Evolutionary conservation across 2,888 invertebrate genomes (phyloP).

Genomic region (Mythimna lalbum): DNA sequence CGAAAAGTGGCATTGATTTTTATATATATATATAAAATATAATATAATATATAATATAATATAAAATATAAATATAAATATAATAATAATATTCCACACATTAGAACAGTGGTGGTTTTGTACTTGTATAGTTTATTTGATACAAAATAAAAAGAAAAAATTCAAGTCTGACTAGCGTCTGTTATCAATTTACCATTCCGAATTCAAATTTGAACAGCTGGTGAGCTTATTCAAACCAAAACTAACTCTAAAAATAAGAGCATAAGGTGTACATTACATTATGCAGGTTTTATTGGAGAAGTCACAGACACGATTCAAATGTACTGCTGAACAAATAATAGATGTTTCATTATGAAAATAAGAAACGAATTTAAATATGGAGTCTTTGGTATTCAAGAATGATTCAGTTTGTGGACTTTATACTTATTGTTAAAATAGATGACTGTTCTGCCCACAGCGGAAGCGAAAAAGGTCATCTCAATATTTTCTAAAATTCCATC

Average conservation of each 20-base stretch:
- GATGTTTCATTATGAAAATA: constrained; percentile 33
- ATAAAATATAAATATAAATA: no score
- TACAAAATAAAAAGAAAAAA: constrained; percentile 27
- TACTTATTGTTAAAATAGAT: background rate
- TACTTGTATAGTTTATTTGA: no score
- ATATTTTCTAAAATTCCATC: no score
- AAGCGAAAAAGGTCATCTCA: no score
- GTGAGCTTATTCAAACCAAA: constrained; percentile 17
- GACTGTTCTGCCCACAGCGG: background rate
- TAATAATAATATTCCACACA: no score
- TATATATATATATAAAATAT: no score
- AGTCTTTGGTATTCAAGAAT: background rate
- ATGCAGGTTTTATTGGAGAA: constrained; percentile 26
- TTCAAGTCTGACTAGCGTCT: constrained; percentile 30
- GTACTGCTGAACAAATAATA: constrained; percentile 58
- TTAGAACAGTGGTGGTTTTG: no score
- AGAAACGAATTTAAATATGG: background rate
- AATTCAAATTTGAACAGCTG: constrained; percentile 63
- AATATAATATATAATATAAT: no score
- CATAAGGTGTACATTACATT: constrained; percentile 18
- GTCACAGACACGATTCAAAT: constrained; percentile 46
- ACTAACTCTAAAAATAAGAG: background rate
- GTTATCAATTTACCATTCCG: constrained; percentile 35
- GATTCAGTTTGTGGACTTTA: constrained; percentile 18
- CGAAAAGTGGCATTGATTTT: no score